Conservation (phyloP, 2,113 vertebrate genomes). For the Halichoeres trimaculatus region DNA sequence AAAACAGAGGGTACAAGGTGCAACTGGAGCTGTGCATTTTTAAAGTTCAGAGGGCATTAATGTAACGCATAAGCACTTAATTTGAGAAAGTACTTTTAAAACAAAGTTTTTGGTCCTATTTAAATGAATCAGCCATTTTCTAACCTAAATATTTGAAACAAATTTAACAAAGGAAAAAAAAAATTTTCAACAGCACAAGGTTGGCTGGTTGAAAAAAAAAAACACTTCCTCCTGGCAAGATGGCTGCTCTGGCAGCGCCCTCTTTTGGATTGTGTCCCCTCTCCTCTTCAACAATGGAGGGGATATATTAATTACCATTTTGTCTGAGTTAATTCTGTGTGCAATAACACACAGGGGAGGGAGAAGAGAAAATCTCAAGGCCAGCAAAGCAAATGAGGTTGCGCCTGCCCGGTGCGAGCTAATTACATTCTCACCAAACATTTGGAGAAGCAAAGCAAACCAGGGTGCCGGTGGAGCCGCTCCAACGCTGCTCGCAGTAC, state of each 20-base stretch:
- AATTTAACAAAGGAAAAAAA: slow-evolving; percentile 1
- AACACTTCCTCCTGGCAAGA: slow-evolving; percentile 55
- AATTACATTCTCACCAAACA: slow-evolving; percentile 75
- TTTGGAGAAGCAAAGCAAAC: slow-evolving; percentile 60
- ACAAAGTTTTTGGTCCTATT: neutral
- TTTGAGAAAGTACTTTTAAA: neutral
- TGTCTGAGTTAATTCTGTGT: slow-evolving; percentile 72
- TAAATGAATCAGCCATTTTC: slow-evolving; percentile 21
- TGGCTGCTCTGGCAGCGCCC: slow-evolving; percentile 59
- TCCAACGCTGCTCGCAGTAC: slow-evolving; percentile 34
- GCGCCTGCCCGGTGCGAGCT: slow-evolving; percentile 66
- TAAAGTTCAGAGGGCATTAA: too few relatives aligned
- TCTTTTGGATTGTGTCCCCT: slow-evolving; percentile 62
- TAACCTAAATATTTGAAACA: slow-evolving; percentile 30
- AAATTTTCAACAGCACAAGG: slow-evolving; percentile 13
- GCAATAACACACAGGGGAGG: slow-evolving; percentile 62
- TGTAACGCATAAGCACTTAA: too few relatives aligned
- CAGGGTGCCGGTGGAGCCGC: slow-evolving; percentile 44
- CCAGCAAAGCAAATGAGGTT: slow-evolving; percentile 60
- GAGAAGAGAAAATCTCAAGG: slow-evolving; percentile 33
- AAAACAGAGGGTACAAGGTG: neutral
- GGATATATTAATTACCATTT: slow-evolving; percentile 81
- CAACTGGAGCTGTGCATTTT: too few relatives aligned
- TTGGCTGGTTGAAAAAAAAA: slow-evolving; percentile 45
- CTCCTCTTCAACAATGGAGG: slow-evolving; percentile 68